These are phyloP conservation scores for Mechanitis mazaeus DNA, from an alignment of 2,888 invertebrate species.

Conservation along the genomic window DNA sequence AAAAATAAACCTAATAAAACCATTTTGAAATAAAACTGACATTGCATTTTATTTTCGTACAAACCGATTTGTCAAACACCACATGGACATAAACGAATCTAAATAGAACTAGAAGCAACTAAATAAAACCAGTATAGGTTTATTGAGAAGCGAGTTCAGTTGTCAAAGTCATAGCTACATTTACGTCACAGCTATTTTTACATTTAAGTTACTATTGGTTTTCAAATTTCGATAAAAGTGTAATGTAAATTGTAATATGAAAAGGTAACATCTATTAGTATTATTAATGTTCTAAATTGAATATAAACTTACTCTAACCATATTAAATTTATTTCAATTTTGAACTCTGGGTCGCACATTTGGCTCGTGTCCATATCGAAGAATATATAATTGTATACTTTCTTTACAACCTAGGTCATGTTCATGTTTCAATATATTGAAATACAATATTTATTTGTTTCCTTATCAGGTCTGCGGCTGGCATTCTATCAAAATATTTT, in stretches of 20 bases:
- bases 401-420: too few species aligned
- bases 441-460: background rate
- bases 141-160: constrained; percentile 6
- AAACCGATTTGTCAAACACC: constrained; percentile 24
- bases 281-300: too few species aligned
- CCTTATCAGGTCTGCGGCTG: background rate
- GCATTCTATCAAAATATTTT: constrained; percentile 41
- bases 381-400: too few species aligned
- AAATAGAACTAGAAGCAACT: constrained; percentile 16
- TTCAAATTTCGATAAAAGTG: background rate
- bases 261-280: too few species aligned
- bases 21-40: background rate
- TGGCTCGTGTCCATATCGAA: too few species aligned
- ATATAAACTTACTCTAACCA: too few species aligned
- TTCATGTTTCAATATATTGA: background rate
- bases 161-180: background rate
- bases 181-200: background rate
- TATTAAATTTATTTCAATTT: too few species aligned
- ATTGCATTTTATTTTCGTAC: constrained; percentile 9
- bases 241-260: background rate
- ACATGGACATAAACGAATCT: constrained; percentile 23
- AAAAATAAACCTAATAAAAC: too few species aligned
- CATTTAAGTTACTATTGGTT: background rate
- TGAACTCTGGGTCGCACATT: too few species aligned
- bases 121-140: constrained; percentile 21